A percentile compares a stretch with the other conserved stretches of the same genome.
Evolutionary conservation across 2,888 invertebrate genomes (phyloP).

Genomic region (Alloscopus bannaensis): DNA sequence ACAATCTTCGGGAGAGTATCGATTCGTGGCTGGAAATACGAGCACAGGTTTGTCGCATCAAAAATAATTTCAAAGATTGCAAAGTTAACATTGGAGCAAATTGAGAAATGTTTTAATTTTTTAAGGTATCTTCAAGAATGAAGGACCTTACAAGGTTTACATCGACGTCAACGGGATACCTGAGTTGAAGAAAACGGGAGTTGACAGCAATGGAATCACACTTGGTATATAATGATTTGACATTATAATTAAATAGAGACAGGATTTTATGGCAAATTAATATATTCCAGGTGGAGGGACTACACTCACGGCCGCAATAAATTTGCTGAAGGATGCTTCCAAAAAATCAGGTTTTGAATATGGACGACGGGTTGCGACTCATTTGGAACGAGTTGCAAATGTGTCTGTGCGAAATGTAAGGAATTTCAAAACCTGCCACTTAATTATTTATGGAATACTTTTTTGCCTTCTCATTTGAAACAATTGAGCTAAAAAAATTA

Average conservation of each 20-base stretch:
- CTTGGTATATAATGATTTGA: no score
- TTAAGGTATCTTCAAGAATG: constrained; percentile 60
- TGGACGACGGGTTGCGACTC: constrained; percentile 83
- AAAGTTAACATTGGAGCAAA: no score
- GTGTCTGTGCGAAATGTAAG: constrained; percentile 77
- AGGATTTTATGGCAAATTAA: no score
- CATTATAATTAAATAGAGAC: no score
- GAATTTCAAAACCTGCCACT: not conserved
- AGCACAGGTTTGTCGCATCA: constrained; percentile 80
- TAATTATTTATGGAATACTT: no score
- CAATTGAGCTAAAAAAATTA: constrained; percentile 1
- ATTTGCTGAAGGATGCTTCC: constrained; percentile 2
- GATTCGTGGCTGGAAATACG: constrained; percentile 85
- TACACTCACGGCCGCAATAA: constrained; percentile 7
- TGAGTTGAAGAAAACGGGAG: constrained; percentile 49
- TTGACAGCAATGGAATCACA: constrained; percentile 72
- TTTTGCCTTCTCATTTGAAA: not conserved
- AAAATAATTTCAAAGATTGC: not conserved
- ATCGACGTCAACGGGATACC: constrained; percentile 63
- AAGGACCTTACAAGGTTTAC: constrained; percentile 53
- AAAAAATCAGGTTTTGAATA: constrained; percentile 67
- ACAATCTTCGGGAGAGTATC: constrained; percentile 75
- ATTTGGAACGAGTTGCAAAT: constrained; percentile 81
- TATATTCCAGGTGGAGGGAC: constrained; percentile 34
- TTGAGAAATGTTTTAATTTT: no score